Base-by-base conservation (phyloP, 2,888 invertebrate species). In the Rhingia campestris region DNA sequence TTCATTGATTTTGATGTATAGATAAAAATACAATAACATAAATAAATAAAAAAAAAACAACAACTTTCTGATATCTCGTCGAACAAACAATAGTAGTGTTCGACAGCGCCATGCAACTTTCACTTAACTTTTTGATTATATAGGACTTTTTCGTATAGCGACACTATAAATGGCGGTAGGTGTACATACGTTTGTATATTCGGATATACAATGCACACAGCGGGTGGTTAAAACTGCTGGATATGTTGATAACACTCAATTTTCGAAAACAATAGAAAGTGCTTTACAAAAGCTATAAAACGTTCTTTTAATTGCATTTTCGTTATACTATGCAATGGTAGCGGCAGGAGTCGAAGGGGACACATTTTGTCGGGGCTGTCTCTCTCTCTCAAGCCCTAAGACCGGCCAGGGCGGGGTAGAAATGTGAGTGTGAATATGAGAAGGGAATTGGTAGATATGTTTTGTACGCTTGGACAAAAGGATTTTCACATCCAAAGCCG, bases 301-400 rank as follows among this genome's bases (percentile, higher is more conserved):
- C 89, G 90, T 90, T 90, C 88, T 90, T 90, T 90, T 90, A 90
- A 90, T 90, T 90, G 90, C 90, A 90, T 90, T 90, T 49, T 90
- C 81, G 85, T 56, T 76, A 81, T 85, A 39, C 32, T 12, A 51
- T 43, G 35, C 53, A 41, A 56, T 2, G 39, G 39, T 37, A 10
- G 43, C 33, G 53, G 43, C 22, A 43, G 30, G 33, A 7, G 41
- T 41, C 41, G 41, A 10, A 9, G 7, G 30, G 30, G 30, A 6
- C 45, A 6, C 22, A 22, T 22, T 22, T 22, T 22, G 22, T 1
- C 2, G 22, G 22, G 22, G 22, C 1, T n/a, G n/a, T 22, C 22
- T 22, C 22, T 22, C 1, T 22, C 22, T 22, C 22, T 22, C 22
- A 22, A 22, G 22, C 22, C 1, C 22, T 22, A 22, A 22, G 22